These are phyloP conservation scores for Drosophila insularis DNA, from an alignment of 1,140 invertebrate species.

Conservation along the genomic window DNA sequence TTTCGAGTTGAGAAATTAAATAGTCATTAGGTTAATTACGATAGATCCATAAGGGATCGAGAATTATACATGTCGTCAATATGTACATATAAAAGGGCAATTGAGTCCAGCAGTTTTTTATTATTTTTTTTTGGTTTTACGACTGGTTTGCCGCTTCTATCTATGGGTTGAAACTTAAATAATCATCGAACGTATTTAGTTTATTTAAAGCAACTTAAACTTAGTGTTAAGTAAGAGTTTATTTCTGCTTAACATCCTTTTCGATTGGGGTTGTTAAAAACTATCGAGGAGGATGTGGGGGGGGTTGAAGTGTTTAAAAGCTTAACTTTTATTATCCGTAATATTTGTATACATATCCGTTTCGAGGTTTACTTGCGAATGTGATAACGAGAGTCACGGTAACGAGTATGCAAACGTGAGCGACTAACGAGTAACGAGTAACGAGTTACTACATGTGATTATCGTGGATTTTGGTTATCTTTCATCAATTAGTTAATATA, in stretches of 20 bases:
- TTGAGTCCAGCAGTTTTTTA: background rate
- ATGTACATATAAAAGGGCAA: conserved; percentile 38
- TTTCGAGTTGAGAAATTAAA: conserved; percentile 26
- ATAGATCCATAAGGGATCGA: conserved; percentile 36
- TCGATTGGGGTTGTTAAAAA: conserved; percentile 19
- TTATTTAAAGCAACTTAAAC: conserved; percentile 62
- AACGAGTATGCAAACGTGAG: conserved; percentile 9
- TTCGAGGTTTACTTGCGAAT: conserved; percentile 10
- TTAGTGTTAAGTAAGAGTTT: conserved; percentile 36
- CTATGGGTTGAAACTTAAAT: conserved; percentile 34
- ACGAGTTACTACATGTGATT: background rate
- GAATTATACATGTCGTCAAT: conserved; percentile 42
- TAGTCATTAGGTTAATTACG: conserved; percentile 34
- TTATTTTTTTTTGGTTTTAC: background rate
- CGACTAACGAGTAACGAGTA: conserved; percentile 7
- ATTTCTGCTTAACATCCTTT: conserved; percentile 23
- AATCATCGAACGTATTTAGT: conserved; percentile 41
- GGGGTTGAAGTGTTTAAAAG: conserved; percentile 33
- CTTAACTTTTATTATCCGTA: conserved; percentile 9
- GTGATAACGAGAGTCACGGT: conserved; percentile 19
- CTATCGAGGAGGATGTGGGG: conserved; percentile 29
- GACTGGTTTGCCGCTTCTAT: conserved; percentile 9
- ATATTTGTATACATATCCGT: conserved; percentile 23
- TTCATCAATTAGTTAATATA: conserved; percentile 1
- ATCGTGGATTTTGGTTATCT: conserved; percentile 1